phyloP scores from a whole-genome alignment of 2,113 vertebrate genomes.

The Sminthopsis crassicaudata region DNA sequence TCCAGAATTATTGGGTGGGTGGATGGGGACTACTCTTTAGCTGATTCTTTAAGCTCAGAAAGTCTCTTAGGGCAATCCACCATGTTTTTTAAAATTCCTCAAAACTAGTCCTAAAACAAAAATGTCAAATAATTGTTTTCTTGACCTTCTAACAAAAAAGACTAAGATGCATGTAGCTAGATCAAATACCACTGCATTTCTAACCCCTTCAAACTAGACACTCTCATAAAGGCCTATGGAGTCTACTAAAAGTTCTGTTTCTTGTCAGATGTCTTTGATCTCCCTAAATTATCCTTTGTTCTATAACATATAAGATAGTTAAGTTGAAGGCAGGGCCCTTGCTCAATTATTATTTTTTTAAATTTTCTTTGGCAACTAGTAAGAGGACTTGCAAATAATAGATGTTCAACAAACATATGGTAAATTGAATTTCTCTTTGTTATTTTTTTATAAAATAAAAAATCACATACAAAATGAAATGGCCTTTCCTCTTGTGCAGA shows the following conservation, averaged over 20 bases:
- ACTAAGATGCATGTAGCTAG: neutral
- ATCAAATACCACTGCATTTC: neutral
- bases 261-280: neutral
- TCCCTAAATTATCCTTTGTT: neutral
- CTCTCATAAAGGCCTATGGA: neutral
- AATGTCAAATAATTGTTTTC: neutral
- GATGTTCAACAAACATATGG: neutral
- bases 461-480: neutral
- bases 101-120: neutral
- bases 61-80: neutral
- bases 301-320: neutral
- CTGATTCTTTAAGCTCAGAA: neutral
- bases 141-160: accelerated
- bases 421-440: neutral
- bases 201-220: neutral
- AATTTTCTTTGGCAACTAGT: neutral
- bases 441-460: neutral
- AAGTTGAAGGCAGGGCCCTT: neutral
- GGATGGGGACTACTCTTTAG: neutral
- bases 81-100: neutral
- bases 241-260: neutral
- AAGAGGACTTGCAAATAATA: neutral
- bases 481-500: neutral
- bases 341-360: neutral
- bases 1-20: neutral